phyloP scores from a whole-genome alignment of 2,113 vertebrate genomes.

The Zosterops borbonicus region DNA sequence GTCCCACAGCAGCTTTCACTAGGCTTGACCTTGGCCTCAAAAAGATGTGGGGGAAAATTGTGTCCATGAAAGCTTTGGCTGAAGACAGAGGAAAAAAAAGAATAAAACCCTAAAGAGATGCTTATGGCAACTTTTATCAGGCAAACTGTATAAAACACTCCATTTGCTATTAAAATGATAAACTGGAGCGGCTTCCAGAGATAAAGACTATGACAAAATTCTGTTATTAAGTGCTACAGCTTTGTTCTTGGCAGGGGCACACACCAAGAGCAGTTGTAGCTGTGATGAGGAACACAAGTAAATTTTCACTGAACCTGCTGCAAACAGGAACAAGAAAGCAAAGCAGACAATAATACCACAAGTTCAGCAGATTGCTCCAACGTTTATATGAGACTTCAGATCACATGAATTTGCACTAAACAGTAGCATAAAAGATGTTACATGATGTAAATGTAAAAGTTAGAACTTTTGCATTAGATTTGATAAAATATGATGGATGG shows the following conservation, averaged over 20 bases:
- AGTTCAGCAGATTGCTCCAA: background rate
- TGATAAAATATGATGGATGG: background rate
- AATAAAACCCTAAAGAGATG: background rate
- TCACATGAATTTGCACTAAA: background rate
- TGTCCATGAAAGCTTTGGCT: background rate
- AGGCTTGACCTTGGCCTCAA: conserved; percentile 8
- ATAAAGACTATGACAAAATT: conserved; percentile 1
- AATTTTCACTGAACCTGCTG: background rate
- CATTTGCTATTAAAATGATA: conserved; percentile 30
- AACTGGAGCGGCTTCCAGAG: background rate
- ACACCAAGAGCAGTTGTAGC: background rate
- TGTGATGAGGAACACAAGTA: background rate
- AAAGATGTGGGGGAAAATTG: background rate
- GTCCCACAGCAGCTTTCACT: conserved; percentile 2
- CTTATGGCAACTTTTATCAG: background rate
- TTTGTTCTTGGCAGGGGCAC: background rate
- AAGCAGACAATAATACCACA: background rate
- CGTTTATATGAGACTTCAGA: background rate
- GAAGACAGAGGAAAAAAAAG: background rate
- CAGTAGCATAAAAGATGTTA: background rate
- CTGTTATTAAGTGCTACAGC: background rate
- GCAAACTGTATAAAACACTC: background rate
- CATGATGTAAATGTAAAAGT: background rate
- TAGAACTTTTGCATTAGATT: background rate
- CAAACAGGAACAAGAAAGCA: background rate